Base-by-base conservation (phyloP, 2,113 vertebrate genomes). In the Indicator indicator region DNA sequence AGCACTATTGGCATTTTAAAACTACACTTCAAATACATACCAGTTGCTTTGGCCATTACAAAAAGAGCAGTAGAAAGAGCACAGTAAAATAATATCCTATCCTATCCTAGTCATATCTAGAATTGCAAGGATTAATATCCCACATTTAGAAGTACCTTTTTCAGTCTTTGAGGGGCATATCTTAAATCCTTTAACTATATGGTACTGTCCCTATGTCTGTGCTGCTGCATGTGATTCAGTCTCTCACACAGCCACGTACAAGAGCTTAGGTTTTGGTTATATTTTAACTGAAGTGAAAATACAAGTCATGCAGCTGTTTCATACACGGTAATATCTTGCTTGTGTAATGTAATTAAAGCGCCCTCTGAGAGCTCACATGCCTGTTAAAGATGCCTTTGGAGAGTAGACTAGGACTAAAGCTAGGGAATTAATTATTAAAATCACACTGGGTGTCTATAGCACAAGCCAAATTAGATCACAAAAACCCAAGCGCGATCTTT, bases 211-310 rank as follows among this genome's bases (percentile, higher is more conserved):
- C 71, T 77, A 15, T 17, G 9, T 50, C 75, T 69, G 5, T 91
- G 69, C 54, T 86, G 46, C 72, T 58, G 69, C 83, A 65, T 1
- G 0, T 65, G 75, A 89, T 50, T 78, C 27, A 32, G 32, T 33
- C 71, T 77, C 68, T 73, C 74, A 52, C 63, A 63, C 8, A 58
- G 89, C 67, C 74, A 42, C 3, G 16, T 23, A 67, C 18, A n/a
- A 80, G 30, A 56, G 33, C 63, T 62, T 80, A 36, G 18, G 18
- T 28, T 89, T 89, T 36, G 18, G 76, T 94, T 86, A 81, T 74
- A 86, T 77, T 92, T 93, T 96, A 95, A 95, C 93, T 69, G 58
- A 93, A 86, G 72, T 33, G 62, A 81, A 85, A 83, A 90, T 69
- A 74, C 83, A 83, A 86, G 82, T 83, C 1, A 0, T 40, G 48